These are phyloP conservation scores for Xanthia togata DNA, from an alignment of 2,888 invertebrate species.

Conservation along the genomic window DNA sequence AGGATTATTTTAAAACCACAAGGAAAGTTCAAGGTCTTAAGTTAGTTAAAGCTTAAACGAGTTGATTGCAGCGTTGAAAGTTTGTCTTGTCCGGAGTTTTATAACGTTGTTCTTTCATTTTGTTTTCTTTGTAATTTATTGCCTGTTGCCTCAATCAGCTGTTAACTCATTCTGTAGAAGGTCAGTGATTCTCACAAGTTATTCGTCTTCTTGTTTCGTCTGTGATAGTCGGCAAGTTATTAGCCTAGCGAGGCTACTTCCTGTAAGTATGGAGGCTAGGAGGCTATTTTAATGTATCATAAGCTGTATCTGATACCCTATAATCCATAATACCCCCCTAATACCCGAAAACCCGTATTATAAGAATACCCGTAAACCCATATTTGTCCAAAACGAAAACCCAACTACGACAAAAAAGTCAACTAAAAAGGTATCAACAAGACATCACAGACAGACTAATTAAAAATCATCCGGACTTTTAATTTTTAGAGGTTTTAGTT, in stretches of 20 bases:
- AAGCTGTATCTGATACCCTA: not conserved
- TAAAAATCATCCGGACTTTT: too few relatives aligned
- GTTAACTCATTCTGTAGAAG: slow-evolving; percentile 1
- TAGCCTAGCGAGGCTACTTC: not conserved
- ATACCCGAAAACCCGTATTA: too few relatives aligned
- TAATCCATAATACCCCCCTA: too few relatives aligned
- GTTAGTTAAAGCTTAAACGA: slow-evolving; percentile 13
- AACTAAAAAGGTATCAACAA: too few relatives aligned
- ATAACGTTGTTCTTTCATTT: slow-evolving; percentile 13
- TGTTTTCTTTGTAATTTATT: slow-evolving; percentile 12
- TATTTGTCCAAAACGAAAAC: too few relatives aligned
- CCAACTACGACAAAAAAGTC: too few relatives aligned
- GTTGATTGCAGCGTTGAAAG: slow-evolving; percentile 21
- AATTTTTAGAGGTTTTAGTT: too few relatives aligned
- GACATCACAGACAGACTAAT: too few relatives aligned
- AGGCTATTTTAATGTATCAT: not conserved
- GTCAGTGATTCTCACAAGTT: not conserved
- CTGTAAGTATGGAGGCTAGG: not conserved
- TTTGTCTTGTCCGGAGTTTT: slow-evolving; percentile 7
- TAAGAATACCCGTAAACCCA: too few relatives aligned
- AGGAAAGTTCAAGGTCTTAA: slow-evolving; percentile 16
- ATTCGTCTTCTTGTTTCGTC: not conserved
- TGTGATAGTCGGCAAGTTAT: not conserved
- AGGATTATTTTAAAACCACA: slow-evolving; percentile 28
- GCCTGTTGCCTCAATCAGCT: slow-evolving; percentile 18